Conservation (phyloP, 2,888 invertebrate genomes). For the Entomobrya proxima region DNA sequence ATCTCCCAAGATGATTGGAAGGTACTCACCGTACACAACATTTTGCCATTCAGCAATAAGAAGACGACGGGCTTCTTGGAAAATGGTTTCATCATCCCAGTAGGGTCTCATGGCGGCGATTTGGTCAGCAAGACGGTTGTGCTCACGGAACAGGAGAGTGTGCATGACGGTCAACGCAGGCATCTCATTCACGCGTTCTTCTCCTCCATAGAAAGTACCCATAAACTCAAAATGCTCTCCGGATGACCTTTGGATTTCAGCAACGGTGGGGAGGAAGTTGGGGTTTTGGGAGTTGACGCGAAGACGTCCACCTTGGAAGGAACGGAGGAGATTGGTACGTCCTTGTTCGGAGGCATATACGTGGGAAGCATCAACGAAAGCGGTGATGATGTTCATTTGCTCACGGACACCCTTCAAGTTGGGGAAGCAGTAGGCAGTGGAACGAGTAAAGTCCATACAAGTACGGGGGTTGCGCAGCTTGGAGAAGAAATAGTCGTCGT, state of each 20-base stretch:
- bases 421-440: conserved; percentile 73
- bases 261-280: conserved; percentile 72
- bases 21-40: conserved; percentile 73
- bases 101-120: conserved; percentile 68
- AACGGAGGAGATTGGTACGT: conserved; percentile 65
- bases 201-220: conserved; percentile 73
- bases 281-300: conserved; percentile 63
- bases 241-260: conserved; percentile 59
- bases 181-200: conserved; percentile 74
- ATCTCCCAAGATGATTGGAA: conserved; percentile 73
- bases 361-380: conserved; percentile 72
- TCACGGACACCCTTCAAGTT: conserved; percentile 70
- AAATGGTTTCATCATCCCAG: conserved; percentile 73
- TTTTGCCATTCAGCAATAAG: conserved; percentile 74
- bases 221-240: conserved; percentile 71
- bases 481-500: conserved; percentile 71
- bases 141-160: conserved; percentile 72
- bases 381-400: conserved; percentile 73
- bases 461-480: conserved; percentile 63
- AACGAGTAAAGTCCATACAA: conserved; percentile 73
- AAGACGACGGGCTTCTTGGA: conserved; percentile 74
- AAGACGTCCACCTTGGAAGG: conserved; percentile 70
- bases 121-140: conserved; percentile 73
- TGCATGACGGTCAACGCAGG: conserved; percentile 73
- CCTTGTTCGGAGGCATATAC: conserved; percentile 71